Percentiles rank a stretch among this genome's conserved stretches.
Conservation (phyloP, 2,888 invertebrate species). For the Mystacides longicornis region DNA sequence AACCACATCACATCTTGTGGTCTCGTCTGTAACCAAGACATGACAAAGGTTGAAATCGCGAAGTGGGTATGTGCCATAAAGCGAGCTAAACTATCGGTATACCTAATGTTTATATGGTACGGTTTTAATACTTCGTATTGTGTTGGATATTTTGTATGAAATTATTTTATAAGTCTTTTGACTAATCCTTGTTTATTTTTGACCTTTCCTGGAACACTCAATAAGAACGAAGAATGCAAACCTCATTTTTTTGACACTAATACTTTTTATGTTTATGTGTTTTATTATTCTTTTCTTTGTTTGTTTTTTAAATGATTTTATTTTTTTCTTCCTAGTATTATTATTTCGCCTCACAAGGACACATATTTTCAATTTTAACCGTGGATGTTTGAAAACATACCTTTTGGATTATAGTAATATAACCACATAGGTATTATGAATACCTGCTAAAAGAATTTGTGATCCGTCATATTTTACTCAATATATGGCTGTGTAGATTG, state of each 20-base stretch:
- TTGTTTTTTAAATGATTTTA: neutral
- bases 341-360: no score
- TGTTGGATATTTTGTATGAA: no score
- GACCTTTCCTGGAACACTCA: constrained; percentile 16
- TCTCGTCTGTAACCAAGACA: constrained; percentile 8
- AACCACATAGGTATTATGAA: no score
- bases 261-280: neutral
- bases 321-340: neutral
- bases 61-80: no score
- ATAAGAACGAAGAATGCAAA: constrained; percentile 5
- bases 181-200: constrained; percentile 23
- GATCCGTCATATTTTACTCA: no score
- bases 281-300: neutral
- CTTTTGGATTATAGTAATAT: no score
- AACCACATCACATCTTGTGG: constrained; percentile 13
- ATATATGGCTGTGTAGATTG: no score
- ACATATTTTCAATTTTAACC: neutral
- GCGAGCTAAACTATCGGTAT: no score
- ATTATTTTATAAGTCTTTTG: constrained; percentile 15
- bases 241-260: constrained; percentile 1
- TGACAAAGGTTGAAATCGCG: constrained; percentile 8
- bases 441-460: no score
- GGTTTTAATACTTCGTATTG: no score
- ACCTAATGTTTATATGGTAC: no score
- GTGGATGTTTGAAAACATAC: no score